Evolutionary conservation across 2,113 vertebrate genomes (phyloP).

Genomic region (Podarcis cretensis): DNA sequence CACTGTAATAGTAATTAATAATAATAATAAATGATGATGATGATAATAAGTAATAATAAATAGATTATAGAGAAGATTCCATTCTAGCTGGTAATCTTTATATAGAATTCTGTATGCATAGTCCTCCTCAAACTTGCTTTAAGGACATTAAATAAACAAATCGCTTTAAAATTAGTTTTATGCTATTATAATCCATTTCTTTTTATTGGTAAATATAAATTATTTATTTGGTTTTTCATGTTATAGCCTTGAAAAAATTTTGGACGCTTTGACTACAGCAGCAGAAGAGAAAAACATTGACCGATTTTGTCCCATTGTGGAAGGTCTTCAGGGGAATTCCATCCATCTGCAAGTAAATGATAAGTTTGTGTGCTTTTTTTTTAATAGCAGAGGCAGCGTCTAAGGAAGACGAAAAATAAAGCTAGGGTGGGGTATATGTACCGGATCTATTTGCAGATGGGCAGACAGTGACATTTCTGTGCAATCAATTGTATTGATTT

Average conservation of each 20-base stretch:
- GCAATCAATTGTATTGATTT: background rate
- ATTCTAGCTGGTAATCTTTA: background rate
- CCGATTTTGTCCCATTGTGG: slow-evolving; percentile 91
- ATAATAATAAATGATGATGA: too few species aligned
- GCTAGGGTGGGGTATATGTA: too few species aligned
- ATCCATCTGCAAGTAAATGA: slow-evolving; percentile 91
- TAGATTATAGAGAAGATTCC: background rate
- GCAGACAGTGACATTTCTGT: background rate
- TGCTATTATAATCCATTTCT: background rate
- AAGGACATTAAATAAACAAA: background rate
- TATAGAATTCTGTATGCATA: background rate
- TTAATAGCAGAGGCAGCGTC: too few species aligned
- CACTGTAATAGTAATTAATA: too few species aligned
- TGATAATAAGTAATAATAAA: too few species aligned
- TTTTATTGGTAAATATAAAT: background rate
- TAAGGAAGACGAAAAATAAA: too few species aligned
- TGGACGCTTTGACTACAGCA: slow-evolving; percentile 91
- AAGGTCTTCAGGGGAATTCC: slow-evolving; percentile 89
- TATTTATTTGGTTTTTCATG: background rate
- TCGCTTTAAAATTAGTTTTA: background rate
- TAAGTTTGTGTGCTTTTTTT: background rate
- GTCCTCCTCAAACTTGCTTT: background rate
- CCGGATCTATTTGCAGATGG: background rate
- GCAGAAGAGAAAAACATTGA: slow-evolving; percentile 86
- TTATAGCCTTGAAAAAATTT: slow-evolving; percentile 93